Evolutionary conservation across 2,797 vertebrate species (phyloP).

Genomic region (Dendrocincla fuliginosa): DNA sequence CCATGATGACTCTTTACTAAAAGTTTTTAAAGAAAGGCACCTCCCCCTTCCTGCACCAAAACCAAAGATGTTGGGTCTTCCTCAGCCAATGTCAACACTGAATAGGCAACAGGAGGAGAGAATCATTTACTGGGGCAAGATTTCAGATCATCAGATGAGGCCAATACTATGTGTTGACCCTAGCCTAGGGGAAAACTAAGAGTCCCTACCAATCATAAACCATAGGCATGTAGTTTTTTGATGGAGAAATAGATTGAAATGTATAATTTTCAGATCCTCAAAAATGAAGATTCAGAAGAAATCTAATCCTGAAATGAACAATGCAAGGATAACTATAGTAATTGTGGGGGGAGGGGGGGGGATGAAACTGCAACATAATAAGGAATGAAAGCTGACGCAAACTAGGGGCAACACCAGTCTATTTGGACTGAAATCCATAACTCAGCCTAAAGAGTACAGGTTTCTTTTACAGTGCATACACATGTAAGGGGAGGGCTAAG

Average conservation of each 20-base stretch:
- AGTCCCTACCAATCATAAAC: neutral
- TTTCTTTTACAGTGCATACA: neutral
- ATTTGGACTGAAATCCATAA: neutral
- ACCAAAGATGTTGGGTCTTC: neutral
- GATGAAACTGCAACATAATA: neutral
- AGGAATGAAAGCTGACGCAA: neutral
- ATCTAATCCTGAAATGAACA: neutral
- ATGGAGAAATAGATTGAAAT: neutral
- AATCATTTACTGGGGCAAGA: neutral
- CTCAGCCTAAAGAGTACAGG: neutral
- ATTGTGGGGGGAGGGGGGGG: too few species aligned
- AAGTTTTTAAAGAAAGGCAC: neutral
- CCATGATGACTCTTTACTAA: neutral
- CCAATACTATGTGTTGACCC: neutral
- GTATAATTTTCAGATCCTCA: neutral
- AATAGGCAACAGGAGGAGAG: neutral
- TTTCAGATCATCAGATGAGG: neutral
- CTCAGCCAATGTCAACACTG: neutral
- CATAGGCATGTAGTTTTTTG: neutral
- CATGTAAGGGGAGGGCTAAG: neutral
- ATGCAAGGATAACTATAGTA: neutral
- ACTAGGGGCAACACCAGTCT: rapidly evolving
- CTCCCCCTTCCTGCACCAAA: neutral
- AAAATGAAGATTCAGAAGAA: neutral
- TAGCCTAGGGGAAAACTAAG: neutral